Evolutionary conservation across 2,113 vertebrate species (phyloP), one percentile per base, ranked within the genome.

Genomic region (Dolichallabes microphthalmus): DNA sequence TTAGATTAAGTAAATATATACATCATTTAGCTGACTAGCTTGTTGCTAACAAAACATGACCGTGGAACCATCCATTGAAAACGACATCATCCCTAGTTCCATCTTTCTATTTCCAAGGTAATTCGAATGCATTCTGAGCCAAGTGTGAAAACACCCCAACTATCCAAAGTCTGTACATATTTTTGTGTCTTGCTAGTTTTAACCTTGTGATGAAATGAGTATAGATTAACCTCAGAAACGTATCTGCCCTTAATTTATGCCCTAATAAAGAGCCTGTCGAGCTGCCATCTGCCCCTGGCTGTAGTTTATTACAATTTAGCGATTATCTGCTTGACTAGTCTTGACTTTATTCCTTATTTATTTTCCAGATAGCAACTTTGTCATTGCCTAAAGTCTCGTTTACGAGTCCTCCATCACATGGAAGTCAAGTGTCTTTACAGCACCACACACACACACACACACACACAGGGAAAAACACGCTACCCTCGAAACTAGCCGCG

Each of bases 251-350:
- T 81, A 64, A 81, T 81, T 64, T 17, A 81, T 27, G 25, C 35
- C 39, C 25, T 81, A 81, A 81, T 81, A 61, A 64, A 81, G 25
- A 64, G 22, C 17, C 6, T n/a, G 32, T 63, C 58, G 12, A 50
- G 60, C 58, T 81, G 35, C 39, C 60, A 15, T 35, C 76, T 35
- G 55, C 76, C 55, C 35, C 55, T 0, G 76, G 55, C 76, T 79
- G 76, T 12, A 79, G 53, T 64, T 81, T 64, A 81, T 81, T 81
- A 64, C 39, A 81, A 64, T 81, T 63, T 81, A 81, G 79, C 39
- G 60, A 81, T 81, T 81, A 81, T 60, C 79, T 81, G 79, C 79
- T 81, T 64, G 79, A 64, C 60, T 81, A 64, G 60, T 64, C 79
- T 80, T 19, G 32, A 63, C 78, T 81, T 81, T 81, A 81, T 81